Evolutionary conservation across 2,797 vertebrate genomes (phyloP).

Genomic region (Geotrypetes seraphini): DNA sequence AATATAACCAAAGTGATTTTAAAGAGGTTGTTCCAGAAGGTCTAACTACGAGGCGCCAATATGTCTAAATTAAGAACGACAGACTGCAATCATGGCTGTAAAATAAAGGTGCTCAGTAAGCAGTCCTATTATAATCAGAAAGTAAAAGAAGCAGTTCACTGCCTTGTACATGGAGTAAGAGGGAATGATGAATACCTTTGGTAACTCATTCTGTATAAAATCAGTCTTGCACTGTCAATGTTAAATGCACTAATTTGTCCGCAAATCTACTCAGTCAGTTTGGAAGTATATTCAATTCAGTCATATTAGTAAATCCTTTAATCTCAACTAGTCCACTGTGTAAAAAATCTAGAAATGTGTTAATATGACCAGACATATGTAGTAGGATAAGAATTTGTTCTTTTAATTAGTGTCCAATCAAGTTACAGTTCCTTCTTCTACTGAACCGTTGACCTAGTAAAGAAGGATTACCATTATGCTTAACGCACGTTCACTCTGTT

Average conservation of each 20-base stretch:
- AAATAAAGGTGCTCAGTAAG: slow-evolving; percentile 69
- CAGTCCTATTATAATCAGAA: slow-evolving; percentile 69
- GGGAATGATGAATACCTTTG: slow-evolving; percentile 70
- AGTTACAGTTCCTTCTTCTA: slow-evolving; percentile 56
- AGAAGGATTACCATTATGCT: slow-evolving; percentile 49
- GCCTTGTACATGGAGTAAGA: slow-evolving; percentile 50
- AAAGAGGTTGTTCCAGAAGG: slow-evolving; percentile 68
- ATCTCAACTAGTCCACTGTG: slow-evolving; percentile 88
- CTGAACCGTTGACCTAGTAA: slow-evolving; percentile 64
- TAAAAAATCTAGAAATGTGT: slow-evolving; percentile 81
- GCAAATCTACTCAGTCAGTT: slow-evolving; percentile 85
- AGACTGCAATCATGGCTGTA: slow-evolving; percentile 61
- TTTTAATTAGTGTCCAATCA: slow-evolving; percentile 94
- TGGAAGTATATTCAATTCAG: slow-evolving; percentile 83
- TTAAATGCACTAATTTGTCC: slow-evolving; percentile 93
- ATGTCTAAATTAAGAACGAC: slow-evolving; percentile 67
- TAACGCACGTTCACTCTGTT: slow-evolving; percentile 38
- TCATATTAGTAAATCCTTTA: slow-evolving; percentile 97
- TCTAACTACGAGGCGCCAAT: slow-evolving; percentile 57
- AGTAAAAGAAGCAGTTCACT: slow-evolving; percentile 53
- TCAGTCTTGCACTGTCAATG: slow-evolving; percentile 86
- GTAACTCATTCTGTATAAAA: slow-evolving; percentile 68
- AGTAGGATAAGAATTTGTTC: slow-evolving; percentile 87
- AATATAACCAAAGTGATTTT: slow-evolving; percentile 45
- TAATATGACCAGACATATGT: slow-evolving; percentile 94